Evolutionary conservation across 2,797 vertebrate genomes (phyloP), one percentile per base, ranked within the genome.

Genomic region (Syndactyla subalaris): DNA sequence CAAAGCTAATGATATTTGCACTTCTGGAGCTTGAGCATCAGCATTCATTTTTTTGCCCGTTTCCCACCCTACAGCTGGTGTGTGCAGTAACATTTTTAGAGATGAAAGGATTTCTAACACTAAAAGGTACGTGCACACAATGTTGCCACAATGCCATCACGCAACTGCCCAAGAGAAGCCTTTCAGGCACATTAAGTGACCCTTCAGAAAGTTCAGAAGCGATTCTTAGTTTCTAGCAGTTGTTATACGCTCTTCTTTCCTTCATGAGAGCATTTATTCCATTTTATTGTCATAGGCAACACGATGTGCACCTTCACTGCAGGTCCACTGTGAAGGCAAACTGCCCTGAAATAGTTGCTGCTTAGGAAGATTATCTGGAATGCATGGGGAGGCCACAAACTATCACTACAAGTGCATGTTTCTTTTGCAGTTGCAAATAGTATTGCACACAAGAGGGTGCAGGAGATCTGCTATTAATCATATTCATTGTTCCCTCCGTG

Each of bases 381-480:
- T 91, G 95, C 54, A 85, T 20, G 19, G 83, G 65, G 81, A 88
- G 52, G 72, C 62, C 92, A 81, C 55, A 88, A 88, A 95, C 26
- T 51, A 88, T 76, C 75, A 84, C 67, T 52, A 63, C 68, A 74
- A 96, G 54, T 14, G 21, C 72, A 48, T 58, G 93, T 96, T 97
- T 82, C 96, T 94, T 89, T 55, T 73, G 73, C 62, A 93, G 59
- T 68, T 92, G 88, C 81, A 97, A 84, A 61, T 20, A 76, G 82
- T 85, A 95, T 5, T 51, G 85, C 95, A 95, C 66, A 94, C 45
- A 76, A 55, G 87, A 94, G 61, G 80, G 82, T 89, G 62, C 90
- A 96, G 79, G 73, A 81, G 86, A 92, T 87, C 93, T 90, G 77
- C 89, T 92, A 96, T 95, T 96, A 97, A 96, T 90, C 94, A 94